phyloP scores from a whole-genome alignment of 30 jellyfish, hydroid and myxozoan genomes.

The Euphysa ruthae region DNA sequence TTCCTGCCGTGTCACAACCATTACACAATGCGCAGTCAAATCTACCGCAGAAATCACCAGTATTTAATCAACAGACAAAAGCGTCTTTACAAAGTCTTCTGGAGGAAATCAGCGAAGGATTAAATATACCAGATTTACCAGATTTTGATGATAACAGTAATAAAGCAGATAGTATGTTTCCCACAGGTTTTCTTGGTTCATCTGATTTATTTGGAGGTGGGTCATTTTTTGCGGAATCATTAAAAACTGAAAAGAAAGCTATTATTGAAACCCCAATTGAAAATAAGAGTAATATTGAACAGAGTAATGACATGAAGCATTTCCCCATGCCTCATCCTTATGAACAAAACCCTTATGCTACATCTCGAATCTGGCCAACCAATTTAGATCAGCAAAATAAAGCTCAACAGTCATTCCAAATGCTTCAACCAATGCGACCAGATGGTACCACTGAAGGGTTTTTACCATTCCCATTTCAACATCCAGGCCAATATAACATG shows the following conservation, averaged over 20 bases:
- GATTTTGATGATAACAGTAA: slow-evolving; percentile 11
- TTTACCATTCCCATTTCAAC: slow-evolving; percentile 35
- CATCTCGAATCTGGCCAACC: background rate
- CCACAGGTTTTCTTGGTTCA: slow-evolving; percentile 24
- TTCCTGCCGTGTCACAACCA: background rate
- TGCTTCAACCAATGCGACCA: slow-evolving; percentile 19
- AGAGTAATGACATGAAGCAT: background rate
- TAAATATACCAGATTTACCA: slow-evolving; percentile 22
- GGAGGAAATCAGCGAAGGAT: slow-evolving; percentile 20
- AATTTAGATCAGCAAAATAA: no score
- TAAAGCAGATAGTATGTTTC: slow-evolving; percentile 28
- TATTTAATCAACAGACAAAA: background rate
- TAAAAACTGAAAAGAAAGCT: background rate
- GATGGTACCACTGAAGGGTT: background rate
- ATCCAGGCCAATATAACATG: background rate
- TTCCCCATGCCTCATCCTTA: no score
- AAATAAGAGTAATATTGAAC: background rate
- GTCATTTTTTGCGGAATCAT: slow-evolving; percentile 7
- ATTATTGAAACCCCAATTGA: no score
- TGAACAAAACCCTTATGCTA: no score
- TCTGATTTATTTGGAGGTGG: slow-evolving; percentile 11
- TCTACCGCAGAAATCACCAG: no score
- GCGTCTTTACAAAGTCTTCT: background rate
- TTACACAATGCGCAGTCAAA: background rate
- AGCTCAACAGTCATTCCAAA: slow-evolving; percentile 9